These are phyloP conservation scores for Drosophila anomalata DNA, from an alignment of 2,888 invertebrate species.

Conservation along the genomic window DNA sequence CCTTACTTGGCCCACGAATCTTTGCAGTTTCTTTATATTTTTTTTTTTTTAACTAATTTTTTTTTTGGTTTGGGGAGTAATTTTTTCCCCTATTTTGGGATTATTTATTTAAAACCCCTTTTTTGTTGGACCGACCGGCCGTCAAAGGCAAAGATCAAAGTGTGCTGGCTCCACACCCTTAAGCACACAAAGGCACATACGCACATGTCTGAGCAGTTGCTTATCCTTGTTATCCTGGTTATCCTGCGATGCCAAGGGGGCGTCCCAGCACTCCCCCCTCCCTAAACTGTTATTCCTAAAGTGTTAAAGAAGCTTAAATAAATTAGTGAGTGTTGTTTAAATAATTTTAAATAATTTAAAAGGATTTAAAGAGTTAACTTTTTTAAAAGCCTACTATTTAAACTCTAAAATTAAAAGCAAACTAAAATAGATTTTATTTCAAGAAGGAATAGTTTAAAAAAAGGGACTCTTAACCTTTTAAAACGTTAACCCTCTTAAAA, in stretches of 20 bases:
- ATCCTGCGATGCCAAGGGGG: slow-evolving; percentile 21
- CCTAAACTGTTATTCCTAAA: too few species aligned
- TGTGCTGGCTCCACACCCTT: slow-evolving; percentile 39
- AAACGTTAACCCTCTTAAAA: too few species aligned
- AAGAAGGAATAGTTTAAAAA: too few species aligned
- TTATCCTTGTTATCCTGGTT: slow-evolving; percentile 28
- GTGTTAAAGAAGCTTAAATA: too few species aligned
- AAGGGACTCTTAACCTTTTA: too few species aligned
- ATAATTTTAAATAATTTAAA: too few species aligned
- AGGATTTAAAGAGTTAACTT: too few species aligned
- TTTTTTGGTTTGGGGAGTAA: neutral
- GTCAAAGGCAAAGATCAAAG: slow-evolving; percentile 44
- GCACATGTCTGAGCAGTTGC: slow-evolving; percentile 4
- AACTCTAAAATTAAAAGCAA: too few species aligned
- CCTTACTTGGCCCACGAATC: slow-evolving; percentile 8
- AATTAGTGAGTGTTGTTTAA: too few species aligned
- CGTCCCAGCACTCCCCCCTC: neutral
- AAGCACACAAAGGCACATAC: slow-evolving; percentile 10
- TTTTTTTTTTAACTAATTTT: neutral
- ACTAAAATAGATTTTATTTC: too few species aligned
- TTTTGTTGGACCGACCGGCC: slow-evolving; percentile 7
- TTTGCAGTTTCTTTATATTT: slow-evolving; percentile 16
- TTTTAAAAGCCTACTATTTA: too few species aligned
- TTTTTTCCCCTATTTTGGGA: slow-evolving; percentile 40
- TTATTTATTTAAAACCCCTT: slow-evolving; percentile 50